phyloP scores from a whole-genome alignment of 2,113 vertebrate genomes.

The Jaculus jaculus region DNA sequence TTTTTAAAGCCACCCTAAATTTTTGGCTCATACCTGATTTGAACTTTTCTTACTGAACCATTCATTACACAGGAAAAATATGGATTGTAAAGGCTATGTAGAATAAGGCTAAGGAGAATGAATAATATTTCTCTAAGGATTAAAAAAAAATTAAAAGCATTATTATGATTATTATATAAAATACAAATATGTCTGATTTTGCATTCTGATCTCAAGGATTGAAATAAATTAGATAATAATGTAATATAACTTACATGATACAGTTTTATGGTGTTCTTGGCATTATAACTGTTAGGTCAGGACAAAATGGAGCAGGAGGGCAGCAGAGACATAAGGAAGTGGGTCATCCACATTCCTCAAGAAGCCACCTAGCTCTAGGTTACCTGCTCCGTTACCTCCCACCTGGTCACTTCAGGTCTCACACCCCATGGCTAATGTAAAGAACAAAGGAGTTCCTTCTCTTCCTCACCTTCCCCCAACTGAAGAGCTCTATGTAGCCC shows the following conservation, averaged over 20 bases:
- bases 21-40: neutral
- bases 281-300: too few species aligned
- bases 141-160: neutral
- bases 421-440: too few species aligned
- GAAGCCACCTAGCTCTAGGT: too few species aligned
- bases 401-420: too few species aligned
- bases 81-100: neutral
- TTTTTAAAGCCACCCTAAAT: neutral
- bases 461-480: too few species aligned
- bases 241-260: neutral
- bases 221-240: conserved; percentile 8
- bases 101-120: neutral
- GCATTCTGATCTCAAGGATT: neutral
- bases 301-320: too few species aligned
- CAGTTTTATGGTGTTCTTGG: conserved; percentile 1
- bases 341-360: too few species aligned
- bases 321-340: too few species aligned
- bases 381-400: too few species aligned
- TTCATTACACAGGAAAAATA: neutral
- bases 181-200: neutral
- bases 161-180: neutral
- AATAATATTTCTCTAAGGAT: conserved; percentile 1
- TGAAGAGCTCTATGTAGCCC: too few species aligned
- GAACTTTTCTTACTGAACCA: neutral
- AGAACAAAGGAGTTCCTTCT: too few species aligned